Base-by-base conservation (phyloP, 2,888 invertebrate genomes). In the Clivina fossor region DNA sequence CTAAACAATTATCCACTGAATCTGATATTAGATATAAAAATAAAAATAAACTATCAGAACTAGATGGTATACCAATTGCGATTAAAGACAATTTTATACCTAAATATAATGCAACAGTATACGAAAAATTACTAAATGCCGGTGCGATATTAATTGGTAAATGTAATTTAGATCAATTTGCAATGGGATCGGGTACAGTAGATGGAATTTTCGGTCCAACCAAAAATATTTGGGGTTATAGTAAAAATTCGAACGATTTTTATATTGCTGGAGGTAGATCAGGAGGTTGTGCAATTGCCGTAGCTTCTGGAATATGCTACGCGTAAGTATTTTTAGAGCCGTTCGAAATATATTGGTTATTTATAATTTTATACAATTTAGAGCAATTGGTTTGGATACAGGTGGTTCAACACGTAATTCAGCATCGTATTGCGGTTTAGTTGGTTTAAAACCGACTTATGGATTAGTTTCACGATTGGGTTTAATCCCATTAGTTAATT, bases 91-190 rank as follows among this genome's bases (percentile, higher is more conserved):
- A 97, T 69, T 99, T 94, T 71, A 70, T 82, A 1, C 92, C 99
- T 0, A 83, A 89, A 0, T 99, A 97, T 68, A 85, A 90, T 72
- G 93, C 98, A 0, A 97, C 97, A 0, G 90, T 96, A 1, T 93
- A 91, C 50, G 76, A 88, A 13, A 83, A 82, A 65, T 75, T 98
- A 40, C 71, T 80, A 30, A 71, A 81, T 24, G 84, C 89, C 8
- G 93, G 93, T 0, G 89, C 89, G 4, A 78, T 93, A 60, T 71
- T 97, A 2, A 76, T 97, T 20, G 99, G 98, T 0, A 99, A 99
- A 80, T 91, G 94, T 18, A 99, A 99, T 75, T 80, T 99, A 73
- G 99, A 99, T 75, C 94, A 99, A 76, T 99, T 96, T 80, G 96
- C 90, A 0, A 99, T 99, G 98, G 99, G 99, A 2, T 86, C 92